Percentiles rank a stretch among this genome's conserved stretches.
Conservation (phyloP, 2,797 vertebrate species). For the Chrosomus eos region DNA sequence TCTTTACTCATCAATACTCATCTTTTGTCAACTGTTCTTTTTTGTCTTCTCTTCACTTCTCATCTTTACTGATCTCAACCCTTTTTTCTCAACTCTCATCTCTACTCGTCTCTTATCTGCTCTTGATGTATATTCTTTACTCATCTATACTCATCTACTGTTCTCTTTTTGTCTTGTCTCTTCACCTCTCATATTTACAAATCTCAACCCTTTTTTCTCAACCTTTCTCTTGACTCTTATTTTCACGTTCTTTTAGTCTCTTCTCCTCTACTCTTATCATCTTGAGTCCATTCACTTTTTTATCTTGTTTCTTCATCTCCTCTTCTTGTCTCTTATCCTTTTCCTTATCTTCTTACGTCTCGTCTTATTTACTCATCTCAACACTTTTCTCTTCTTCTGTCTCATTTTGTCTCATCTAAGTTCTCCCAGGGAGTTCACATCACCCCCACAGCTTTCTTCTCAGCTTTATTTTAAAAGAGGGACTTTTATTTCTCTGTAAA, state of each 20-base stretch:
- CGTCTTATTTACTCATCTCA: too few species aligned
- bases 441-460: neutral
- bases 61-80: neutral
- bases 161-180: neutral
- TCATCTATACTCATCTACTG: neutral
- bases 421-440: slow-evolving; percentile 9
- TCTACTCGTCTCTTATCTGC: neutral
- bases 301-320: neutral
- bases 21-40: neutral
- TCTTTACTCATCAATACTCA: too few species aligned
- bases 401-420: slow-evolving; percentile 30
- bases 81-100: neutral
- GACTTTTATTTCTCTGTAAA: slow-evolving; percentile 6
- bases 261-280: neutral
- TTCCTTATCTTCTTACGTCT: neutral
- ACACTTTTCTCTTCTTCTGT: neutral
- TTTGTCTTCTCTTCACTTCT: too few species aligned
- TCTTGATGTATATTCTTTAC: too few species aligned
- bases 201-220: neutral
- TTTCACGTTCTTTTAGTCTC: too few species aligned
- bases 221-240: neutral
- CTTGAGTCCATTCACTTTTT: too few species aligned
- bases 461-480: slow-evolving; percentile 9
- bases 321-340: neutral
- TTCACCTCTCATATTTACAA: neutral